A percentile compares a stretch with the other conserved stretches of the same genome.
Conservation (phyloP, 2,113 vertebrate genomes). For the Hippoglossus stenolepis region DNA sequence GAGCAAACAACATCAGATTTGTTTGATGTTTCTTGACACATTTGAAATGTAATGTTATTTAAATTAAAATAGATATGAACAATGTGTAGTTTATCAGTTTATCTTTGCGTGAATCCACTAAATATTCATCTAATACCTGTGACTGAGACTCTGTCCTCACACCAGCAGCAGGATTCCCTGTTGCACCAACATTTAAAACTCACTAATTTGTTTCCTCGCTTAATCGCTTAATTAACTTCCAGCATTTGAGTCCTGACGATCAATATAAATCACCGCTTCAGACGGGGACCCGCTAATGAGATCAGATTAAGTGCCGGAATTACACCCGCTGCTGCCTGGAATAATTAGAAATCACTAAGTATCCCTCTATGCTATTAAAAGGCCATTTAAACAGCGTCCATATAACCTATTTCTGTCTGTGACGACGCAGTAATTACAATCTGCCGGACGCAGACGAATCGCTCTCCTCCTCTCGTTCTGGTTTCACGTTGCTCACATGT, state of each 20-base stretch:
- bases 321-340: constrained; percentile 59
- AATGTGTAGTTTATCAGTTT: no score
- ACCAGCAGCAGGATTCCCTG: no score
- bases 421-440: constrained; percentile 55
- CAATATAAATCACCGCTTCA: constrained; percentile 64
- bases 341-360: constrained; percentile 71
- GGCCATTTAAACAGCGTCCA: constrained; percentile 57
- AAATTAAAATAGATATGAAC: no score
- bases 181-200: constrained; percentile 31
- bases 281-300: constrained; percentile 62
- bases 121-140: background rate
- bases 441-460: constrained; percentile 24
- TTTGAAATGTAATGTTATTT: no score
- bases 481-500: background rate
- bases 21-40: no score
- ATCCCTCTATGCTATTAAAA: constrained; percentile 71
- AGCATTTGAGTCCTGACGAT: constrained; percentile 52
- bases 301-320: constrained; percentile 70
- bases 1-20: no score
- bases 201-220: constrained; percentile 67
- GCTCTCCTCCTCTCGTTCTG: background rate
- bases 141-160: background rate
- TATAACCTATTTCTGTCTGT: constrained; percentile 54
- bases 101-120: no score
- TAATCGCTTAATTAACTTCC: constrained; percentile 72